These are phyloP conservation scores for Helicoverpa assulta DNA, from an alignment of 2,888 invertebrate genomes.

Conservation along the genomic window DNA sequence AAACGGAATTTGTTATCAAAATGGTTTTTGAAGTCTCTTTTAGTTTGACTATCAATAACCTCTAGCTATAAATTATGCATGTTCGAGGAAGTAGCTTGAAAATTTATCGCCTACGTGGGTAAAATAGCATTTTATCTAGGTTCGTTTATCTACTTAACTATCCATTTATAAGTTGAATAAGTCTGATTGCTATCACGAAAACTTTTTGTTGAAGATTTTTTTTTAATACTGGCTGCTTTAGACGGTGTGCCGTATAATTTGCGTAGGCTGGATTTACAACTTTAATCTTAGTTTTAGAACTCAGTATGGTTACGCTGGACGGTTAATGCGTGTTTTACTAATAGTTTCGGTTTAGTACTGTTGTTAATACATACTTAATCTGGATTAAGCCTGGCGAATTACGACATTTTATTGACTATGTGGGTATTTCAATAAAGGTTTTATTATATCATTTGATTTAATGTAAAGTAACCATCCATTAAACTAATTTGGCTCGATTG, in stretches of 20 bases:
- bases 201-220: conserved; percentile 29
- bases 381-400: conserved; percentile 37
- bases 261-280: conserved; percentile 67
- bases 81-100: conserved; percentile 10
- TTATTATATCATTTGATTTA: conserved; percentile 8
- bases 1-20: background rate
- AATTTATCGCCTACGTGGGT: conserved; percentile 39
- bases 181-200: conserved; percentile 7
- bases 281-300: conserved; percentile 58
- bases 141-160: conserved; percentile 28
- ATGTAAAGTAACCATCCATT: background rate
- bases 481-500: background rate
- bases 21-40: background rate
- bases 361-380: conserved; percentile 50
- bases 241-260: conserved; percentile 55
- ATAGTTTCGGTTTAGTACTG: conserved; percentile 31
- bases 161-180: conserved; percentile 36
- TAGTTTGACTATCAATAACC: conserved; percentile 2
- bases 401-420: conserved; percentile 41
- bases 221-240: conserved; percentile 52
- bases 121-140: conserved; percentile 30
- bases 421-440: conserved; percentile 15
- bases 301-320: conserved; percentile 38
- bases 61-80: conserved; percentile 31
- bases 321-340: conserved; percentile 34